Conservation (phyloP, 2,888 invertebrate species). For the Halictus ligatus region DNA sequence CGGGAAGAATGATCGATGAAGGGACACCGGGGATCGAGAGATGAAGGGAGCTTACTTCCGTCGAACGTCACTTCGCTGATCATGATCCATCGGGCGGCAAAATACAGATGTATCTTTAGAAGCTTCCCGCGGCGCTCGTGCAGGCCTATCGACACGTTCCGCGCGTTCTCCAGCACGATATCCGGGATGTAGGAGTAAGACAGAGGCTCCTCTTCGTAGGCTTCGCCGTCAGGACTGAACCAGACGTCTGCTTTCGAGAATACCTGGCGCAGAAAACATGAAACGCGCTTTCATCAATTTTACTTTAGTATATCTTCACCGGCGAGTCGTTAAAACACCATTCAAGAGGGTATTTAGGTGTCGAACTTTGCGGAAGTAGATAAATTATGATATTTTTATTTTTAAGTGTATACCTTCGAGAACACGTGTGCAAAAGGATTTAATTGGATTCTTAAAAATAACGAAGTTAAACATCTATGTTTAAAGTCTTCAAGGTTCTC, state of each 20-base stretch:
- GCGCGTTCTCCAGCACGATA: slow-evolving; percentile 87
- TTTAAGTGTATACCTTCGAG: too few relatives aligned
- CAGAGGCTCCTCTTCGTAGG: slow-evolving; percentile 75
- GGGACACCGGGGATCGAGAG: not conserved
- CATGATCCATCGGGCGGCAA: slow-evolving; percentile 90
- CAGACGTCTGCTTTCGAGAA: slow-evolving; percentile 88
- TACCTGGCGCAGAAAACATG: slow-evolving; percentile 84
- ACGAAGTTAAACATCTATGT: too few relatives aligned
- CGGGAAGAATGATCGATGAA: slow-evolving; percentile 16
- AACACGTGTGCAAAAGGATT: too few relatives aligned
- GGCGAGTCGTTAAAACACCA: too few relatives aligned
- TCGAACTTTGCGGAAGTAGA: too few relatives aligned
- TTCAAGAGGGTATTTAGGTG: too few relatives aligned
- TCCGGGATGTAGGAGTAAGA: slow-evolving; percentile 87
- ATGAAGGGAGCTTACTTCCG: slow-evolving; percentile 84
- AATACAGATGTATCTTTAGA: slow-evolving; percentile 88
- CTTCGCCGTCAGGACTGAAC: slow-evolving; percentile 85
- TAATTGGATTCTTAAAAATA: too few relatives aligned
- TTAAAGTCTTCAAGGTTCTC: too few relatives aligned
- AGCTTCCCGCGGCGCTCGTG: slow-evolving; percentile 87
- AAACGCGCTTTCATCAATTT: not conserved
- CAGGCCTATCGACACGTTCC: slow-evolving; percentile 89
- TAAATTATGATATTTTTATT: too few relatives aligned
- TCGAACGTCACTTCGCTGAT: slow-evolving; percentile 89
- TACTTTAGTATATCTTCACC: not conserved